Base-by-base conservation (phyloP, 2,888 invertebrate species). In the Spisula solida region DNA sequence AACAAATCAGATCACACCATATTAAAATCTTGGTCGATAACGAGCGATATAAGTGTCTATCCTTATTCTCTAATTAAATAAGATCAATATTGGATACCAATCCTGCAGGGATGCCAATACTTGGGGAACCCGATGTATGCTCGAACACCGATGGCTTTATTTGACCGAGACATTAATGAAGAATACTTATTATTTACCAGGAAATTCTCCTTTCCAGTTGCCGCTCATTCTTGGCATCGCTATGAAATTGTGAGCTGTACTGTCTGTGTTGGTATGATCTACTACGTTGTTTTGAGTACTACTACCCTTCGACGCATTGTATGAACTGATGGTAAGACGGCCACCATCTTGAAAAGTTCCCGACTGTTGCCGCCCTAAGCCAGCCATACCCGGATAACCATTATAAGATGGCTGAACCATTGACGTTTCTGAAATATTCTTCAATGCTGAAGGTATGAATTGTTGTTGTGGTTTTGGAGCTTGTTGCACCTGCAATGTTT, bases 181-280 rank as follows among this genome's bases (percentile, higher is more conserved):
- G 41, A 5, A 41, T 41, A 41, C 41, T 41, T 5, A 8, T 41
- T 41, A 2, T 41, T 41, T 41, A 90, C 90, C 88, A 83, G 90
- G 90, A 85, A 85, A 90, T 75, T 90, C 90, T 20, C 90, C 90
- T n/a, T 88, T 83, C 90, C 90, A 90, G 56, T 82, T 80, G 41
- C 41, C 41, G 34, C 82, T 87, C 8, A 60, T 47, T 25, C 66
- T 70, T 34, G 80, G 29, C 16, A 41, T 47, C 4, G 82, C 60
- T 12, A 29, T 55, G 31, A 25, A 12, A 81, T 29, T 51, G 55
- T 81, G 12, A 48, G 14, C 10, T 31, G 51, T 29, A 18, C 4
- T 55, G 55, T 81, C 47, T 18, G 75, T 51, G 18, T 20, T 48
- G 0, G 29, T 75, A 2, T n/a, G 29, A 12, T 25, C 84, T 16